Evolutionary conservation across 2,113 vertebrate species (phyloP).

Genomic region (Coryphaenoides rupestris): DNA sequence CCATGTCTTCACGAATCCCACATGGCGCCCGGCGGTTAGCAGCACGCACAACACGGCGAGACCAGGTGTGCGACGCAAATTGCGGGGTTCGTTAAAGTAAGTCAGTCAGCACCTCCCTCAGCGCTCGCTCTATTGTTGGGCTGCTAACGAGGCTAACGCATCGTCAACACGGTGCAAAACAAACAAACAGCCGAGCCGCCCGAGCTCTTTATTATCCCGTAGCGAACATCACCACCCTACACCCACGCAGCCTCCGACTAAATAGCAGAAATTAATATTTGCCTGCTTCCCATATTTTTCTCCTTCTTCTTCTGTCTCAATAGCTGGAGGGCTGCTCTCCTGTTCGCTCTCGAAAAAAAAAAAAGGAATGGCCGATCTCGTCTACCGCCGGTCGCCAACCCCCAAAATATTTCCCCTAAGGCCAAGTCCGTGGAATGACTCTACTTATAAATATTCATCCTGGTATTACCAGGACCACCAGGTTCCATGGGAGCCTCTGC

Average conservation of each 20-base stretch:
- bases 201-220: too few relatives aligned
- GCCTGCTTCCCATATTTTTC: background rate
- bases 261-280: constrained; percentile 17
- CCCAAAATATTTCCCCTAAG: constrained; percentile 48
- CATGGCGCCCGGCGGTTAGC: too few relatives aligned
- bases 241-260: background rate
- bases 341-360: constrained; percentile 5
- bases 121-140: background rate
- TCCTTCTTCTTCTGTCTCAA: background rate
- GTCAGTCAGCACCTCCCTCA: background rate
- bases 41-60: too few relatives aligned
- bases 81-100: background rate
- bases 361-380: constrained; percentile 4
- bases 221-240: background rate
- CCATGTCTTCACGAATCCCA: too few relatives aligned
- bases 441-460: constrained; percentile 71
- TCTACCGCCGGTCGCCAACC: constrained; percentile 35
- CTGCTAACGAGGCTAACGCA: background rate
- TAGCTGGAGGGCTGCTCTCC: constrained; percentile 6
- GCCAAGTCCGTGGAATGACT: constrained; percentile 41
- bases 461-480: constrained; percentile 50
- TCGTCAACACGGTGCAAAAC: background rate
- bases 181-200: background rate
- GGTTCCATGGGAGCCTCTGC: constrained; percentile 33
- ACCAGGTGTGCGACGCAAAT: too few relatives aligned